Evolutionary conservation across 2,888 invertebrate species (phyloP), one percentile per base, ranked within the genome.

Genomic region (Nebria brevicollis): DNA sequence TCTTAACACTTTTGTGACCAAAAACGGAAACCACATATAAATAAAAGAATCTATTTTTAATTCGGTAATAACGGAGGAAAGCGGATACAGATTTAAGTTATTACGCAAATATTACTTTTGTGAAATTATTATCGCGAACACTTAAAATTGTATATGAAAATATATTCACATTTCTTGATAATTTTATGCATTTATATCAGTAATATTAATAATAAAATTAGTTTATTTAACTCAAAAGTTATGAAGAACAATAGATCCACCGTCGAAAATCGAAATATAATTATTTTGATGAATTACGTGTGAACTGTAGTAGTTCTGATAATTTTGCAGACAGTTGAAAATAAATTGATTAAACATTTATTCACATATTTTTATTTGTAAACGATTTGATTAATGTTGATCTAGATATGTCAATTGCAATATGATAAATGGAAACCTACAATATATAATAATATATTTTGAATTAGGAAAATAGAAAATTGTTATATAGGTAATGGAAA

Each of bases 321-420:
- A 70, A 34, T 70, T 26, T 26, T 70, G 8, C 11, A 8, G 25
- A 13, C 34, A 54, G 26, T 26, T 70, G 11, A 70, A 70, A 70
- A 20, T 25, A 6, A 70, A 70, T 70, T 70, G 70, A 70, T 70
- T 70, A 70, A 8, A 26, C 25, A 70, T 70, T 70, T 15, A 26
- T 20, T 70, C 70, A 25, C 15, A 26, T 26, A 70, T 70, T 70
- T 70, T 70, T 70, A 70, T 25, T 70, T 11, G 34, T 0, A 34
- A 34, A 70, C 15, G 15, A 26, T 25, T 70, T 20, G 70, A 70
- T 70, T 70, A 34, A 70, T 70, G 70, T 70, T 13, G 34, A 70
- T 15, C 70, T 70, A 70, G 70, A 70, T 70, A 70, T 70, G 70
- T 70, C 70, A 70, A 34, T 70, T 70, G 70, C 70, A 70, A 26